Conservation (phyloP, 2,797 vertebrate species). For the Dipus sagitta region DNA sequence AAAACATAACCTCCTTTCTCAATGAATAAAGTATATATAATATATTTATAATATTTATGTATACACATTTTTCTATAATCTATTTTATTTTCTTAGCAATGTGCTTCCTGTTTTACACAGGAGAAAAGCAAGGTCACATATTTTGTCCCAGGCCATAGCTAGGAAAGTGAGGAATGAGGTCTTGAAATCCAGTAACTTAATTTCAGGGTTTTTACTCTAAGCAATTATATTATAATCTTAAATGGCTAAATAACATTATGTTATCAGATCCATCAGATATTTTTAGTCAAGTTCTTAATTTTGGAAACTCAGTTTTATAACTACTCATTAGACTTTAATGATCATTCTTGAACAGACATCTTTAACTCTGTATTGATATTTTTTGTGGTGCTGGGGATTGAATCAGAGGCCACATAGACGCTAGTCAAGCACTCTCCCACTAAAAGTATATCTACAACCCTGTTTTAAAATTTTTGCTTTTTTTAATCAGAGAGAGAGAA, state of each 20-base stretch:
- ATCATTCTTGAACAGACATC: not conserved
- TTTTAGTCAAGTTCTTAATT: slow-evolving; percentile 25
- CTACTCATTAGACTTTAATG: not conserved
- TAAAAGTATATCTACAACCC: not conserved
- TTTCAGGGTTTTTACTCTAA: not conserved
- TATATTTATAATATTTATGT: not conserved
- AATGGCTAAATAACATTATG: not conserved
- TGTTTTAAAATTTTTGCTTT: not conserved
- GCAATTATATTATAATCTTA: not conserved
- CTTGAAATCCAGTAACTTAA: not conserved
- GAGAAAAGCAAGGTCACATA: not conserved
- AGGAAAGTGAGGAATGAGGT: not conserved
- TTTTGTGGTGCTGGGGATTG: not conserved
- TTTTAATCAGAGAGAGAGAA: too few species aligned
- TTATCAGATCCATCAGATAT: not conserved
- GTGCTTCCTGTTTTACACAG: not conserved
- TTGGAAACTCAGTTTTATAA: not conserved
- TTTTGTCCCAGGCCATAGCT: not conserved
- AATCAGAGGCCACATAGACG: not conserved
- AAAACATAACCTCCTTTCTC: not conserved
- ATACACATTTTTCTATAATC: not conserved
- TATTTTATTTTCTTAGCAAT: slow-evolving; percentile 31
- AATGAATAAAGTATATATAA: not conserved
- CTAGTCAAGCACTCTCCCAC: too few species aligned
- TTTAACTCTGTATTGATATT: not conserved